Conservation (phyloP, 1,140 invertebrate genomes). For the Carposina sasakii region DNA sequence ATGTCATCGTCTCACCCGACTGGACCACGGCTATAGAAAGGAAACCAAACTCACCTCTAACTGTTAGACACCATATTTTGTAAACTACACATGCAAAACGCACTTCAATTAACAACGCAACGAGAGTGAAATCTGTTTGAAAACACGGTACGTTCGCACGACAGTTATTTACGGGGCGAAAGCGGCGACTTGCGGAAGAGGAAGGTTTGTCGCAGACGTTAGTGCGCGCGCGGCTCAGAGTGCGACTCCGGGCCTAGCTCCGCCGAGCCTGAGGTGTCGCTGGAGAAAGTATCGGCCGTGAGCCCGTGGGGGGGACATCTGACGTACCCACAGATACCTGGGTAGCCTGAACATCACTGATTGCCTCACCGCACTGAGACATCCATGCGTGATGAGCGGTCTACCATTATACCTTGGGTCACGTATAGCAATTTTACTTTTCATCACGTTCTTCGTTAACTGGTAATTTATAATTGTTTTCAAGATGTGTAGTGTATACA, state of each 20-base stretch:
- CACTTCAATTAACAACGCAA: constrained; percentile 21
- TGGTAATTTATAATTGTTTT: too few species aligned
- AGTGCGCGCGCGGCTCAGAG: constrained; percentile 49
- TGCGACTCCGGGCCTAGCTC: constrained; percentile 40
- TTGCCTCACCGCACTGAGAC: constrained; percentile 6
- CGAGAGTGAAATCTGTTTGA: constrained; percentile 28
- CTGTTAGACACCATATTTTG: constrained; percentile 38
- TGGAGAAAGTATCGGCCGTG: constrained; percentile 69
- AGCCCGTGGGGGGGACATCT: too few species aligned
- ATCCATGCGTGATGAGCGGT: constrained; percentile 1
- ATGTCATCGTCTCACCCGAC: constrained; percentile 48
- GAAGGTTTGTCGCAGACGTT: constrained; percentile 46
- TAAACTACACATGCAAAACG: constrained; percentile 17
- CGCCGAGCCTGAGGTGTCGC: constrained; percentile 62
- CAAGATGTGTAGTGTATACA: too few species aligned
- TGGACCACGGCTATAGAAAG: constrained; percentile 43
- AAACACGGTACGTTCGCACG: constrained; percentile 48
- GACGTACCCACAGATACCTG: constrained; percentile 47
- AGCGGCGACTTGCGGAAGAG: constrained; percentile 44
- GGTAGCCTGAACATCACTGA: constrained; percentile 32
- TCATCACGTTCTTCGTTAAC: too few species aligned
- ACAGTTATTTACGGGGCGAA: constrained; percentile 61
- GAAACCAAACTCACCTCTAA: constrained; percentile 51
- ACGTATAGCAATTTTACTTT: too few species aligned
- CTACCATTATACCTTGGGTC: too few species aligned